Evolutionary conservation across 2,888 invertebrate genomes (phyloP), one percentile per base, ranked within the genome.

Genomic region (Allophyes oxyacanthae): DNA sequence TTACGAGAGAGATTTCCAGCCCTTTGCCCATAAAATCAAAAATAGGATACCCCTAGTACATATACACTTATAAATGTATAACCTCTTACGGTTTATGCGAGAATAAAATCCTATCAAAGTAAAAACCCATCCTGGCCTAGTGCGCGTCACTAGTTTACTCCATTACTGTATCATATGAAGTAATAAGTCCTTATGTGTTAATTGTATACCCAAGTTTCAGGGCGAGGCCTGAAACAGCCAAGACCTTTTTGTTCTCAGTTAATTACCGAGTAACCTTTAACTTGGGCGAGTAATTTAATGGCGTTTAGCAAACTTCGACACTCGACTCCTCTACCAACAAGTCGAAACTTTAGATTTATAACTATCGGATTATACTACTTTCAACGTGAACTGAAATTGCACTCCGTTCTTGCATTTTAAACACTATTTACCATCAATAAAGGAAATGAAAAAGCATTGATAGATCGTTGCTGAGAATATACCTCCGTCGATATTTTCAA

Each of bases 271-370:
- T 77, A 67, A 81, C 77, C 74, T 77, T 77, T 81, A 76, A 78
- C 72, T 82, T 70, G 15, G 49, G 30, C 57, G 61, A 77, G 77
- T 78, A 78, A 78, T 81, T 77, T 78, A 72, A 80, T 75, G 77
- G 78, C 84, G 77, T 78, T 83, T 81, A 81, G 74, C 75, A 81
- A 83, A 83, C 77, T 82, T 79, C 60, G 64, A 56, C 46, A 62
- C 63, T 58, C 62, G 67, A 70, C 76, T 72, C 55, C 54, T 62
- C 63, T 56, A 45, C 56, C 64, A 68, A 65, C 54, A 58, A 57
- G 44, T 55, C 61, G 41, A 67, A 61, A 61, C 51, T 64, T 63
- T 45, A 64, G 64, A 75, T 76, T 79, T 72, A 64, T 59, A 43
- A 58, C 68, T 68, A 60, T 50, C 26, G 50, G 30, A 44, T 44